Percentiles rank a stretch among this genome's conserved stretches.
These are phyloP conservation scores for Bufo gargarizans DNA, from an alignment of 2,113 vertebrate species.

Conservation along the genomic window DNA sequence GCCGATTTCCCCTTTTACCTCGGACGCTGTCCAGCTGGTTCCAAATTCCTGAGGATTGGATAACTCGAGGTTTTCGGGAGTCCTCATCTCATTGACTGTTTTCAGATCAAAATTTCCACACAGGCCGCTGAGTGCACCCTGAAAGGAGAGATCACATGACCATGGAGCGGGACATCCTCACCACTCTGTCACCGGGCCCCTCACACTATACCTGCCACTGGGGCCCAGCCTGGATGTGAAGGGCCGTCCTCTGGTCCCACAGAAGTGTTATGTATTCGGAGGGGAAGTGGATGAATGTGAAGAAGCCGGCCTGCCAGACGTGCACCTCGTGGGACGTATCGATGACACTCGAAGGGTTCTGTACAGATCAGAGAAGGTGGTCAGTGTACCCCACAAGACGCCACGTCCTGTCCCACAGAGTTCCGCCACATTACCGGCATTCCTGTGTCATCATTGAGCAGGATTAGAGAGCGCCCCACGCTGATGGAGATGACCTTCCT, in stretches of 20 bases:
- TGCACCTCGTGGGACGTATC: constrained; percentile 78
- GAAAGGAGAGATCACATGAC: constrained; percentile 48
- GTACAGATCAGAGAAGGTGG: neutral
- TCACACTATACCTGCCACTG: constrained; percentile 84
- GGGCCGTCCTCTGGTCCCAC: constrained; percentile 93
- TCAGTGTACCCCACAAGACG: neutral
- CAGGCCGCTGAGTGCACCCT: constrained; percentile 86
- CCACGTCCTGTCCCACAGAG: no score
- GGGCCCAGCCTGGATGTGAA: constrained; percentile 90
- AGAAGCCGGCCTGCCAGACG: constrained; percentile 88
- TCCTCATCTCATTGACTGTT: constrained; percentile 92
- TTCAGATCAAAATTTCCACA: constrained; percentile 97
- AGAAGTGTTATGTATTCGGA: constrained; percentile 84
- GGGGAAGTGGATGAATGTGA: constrained; percentile 86
- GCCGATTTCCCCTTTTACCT: constrained; percentile 70
- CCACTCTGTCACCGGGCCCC: neutral
- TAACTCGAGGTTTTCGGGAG: constrained; percentile 90
- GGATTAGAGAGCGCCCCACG: constrained; percentile 79
- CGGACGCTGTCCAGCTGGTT: constrained; percentile 87
- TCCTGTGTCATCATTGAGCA: constrained; percentile 86
- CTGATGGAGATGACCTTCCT: constrained; percentile 85
- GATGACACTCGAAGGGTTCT: constrained; percentile 85
- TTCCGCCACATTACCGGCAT: constrained; percentile 74
- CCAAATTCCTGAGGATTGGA: constrained; percentile 93
- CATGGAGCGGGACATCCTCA: neutral